Evolutionary conservation across 2,113 vertebrate species (phyloP).

Genomic region (Gallinago media): DNA sequence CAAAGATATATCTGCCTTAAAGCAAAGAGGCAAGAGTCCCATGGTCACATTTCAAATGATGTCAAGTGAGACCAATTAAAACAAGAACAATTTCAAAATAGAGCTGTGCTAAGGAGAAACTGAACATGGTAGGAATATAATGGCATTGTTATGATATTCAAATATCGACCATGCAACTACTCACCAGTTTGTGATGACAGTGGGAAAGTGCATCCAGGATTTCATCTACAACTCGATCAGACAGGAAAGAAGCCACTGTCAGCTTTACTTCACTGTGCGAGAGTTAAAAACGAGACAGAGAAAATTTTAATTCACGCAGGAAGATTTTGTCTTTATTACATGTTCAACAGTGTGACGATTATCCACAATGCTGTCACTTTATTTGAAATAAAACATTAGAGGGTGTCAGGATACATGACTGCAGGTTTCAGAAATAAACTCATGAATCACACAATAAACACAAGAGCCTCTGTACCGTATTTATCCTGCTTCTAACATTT

Average conservation of each 20-base stretch:
- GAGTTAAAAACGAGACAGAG: constrained; percentile 46
- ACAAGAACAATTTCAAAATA: background rate
- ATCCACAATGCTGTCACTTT: background rate
- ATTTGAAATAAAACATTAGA: constrained; percentile 26
- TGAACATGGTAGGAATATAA: background rate
- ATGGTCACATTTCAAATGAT: background rate
- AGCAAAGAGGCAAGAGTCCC: background rate
- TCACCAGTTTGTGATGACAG: constrained; percentile 91
- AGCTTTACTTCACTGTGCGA: constrained; percentile 92
- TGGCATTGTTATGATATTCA: background rate
- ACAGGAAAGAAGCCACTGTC: constrained; percentile 95
- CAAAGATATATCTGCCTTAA: background rate
- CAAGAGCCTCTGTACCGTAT: constrained; percentile 46
- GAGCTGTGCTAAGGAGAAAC: background rate
- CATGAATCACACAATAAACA: constrained; percentile 63
- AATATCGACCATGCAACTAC: constrained; percentile 4
- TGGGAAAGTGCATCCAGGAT: constrained; percentile 91
- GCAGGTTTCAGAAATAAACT: constrained; percentile 57
- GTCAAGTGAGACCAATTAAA: background rate
- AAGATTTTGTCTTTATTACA: background rate
- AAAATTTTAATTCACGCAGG: background rate
- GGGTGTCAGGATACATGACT: constrained; percentile 17
- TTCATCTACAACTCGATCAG: constrained; percentile 96
- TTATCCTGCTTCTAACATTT: constrained; percentile 53
- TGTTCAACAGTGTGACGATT: background rate